Percentiles rank a stretch among this genome's conserved stretches.
These are phyloP conservation scores for Eupeodes luniger DNA, from an alignment of 2,888 invertebrate genomes.

Conservation along the genomic window DNA sequence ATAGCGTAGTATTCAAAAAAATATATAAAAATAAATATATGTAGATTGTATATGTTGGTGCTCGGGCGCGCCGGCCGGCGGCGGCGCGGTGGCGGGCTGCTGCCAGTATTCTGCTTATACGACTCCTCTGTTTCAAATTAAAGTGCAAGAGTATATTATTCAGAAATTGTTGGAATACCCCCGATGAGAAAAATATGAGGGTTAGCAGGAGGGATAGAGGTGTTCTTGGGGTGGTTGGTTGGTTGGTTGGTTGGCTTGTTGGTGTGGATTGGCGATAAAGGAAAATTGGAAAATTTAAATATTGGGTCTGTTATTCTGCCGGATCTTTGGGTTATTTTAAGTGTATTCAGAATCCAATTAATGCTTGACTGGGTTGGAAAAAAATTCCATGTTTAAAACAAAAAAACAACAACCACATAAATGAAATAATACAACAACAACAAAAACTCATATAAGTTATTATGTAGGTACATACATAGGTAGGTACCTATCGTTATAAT, in stretches of 20 bases:
- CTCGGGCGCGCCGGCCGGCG: background rate
- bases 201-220: background rate
- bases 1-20: background rate
- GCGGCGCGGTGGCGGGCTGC: too few relatives aligned
- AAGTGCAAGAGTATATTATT: slow-evolving; percentile 39
- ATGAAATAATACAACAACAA: too few relatives aligned
- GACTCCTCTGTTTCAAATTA: slow-evolving; percentile 34
- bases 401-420: background rate
- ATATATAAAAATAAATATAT: too few relatives aligned
- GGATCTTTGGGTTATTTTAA: slow-evolving; percentile 51
- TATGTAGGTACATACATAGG: background rate
- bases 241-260: background rate
- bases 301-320: slow-evolving; percentile 47
- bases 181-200: background rate
- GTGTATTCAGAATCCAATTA: slow-evolving; percentile 63
- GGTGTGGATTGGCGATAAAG: slow-evolving; percentile 55
- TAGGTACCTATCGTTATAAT: background rate
- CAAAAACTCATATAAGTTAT: background rate
- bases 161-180: background rate
- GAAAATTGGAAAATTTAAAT: slow-evolving; percentile 64
- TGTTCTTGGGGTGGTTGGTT: background rate
- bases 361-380: slow-evolving; percentile 44
- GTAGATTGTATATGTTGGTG: background rate
- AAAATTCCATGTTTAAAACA: slow-evolving; percentile 24
- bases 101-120: background rate